phyloP scores from a whole-genome alignment of 2,113 vertebrate species.

The Felis chaus region DNA sequence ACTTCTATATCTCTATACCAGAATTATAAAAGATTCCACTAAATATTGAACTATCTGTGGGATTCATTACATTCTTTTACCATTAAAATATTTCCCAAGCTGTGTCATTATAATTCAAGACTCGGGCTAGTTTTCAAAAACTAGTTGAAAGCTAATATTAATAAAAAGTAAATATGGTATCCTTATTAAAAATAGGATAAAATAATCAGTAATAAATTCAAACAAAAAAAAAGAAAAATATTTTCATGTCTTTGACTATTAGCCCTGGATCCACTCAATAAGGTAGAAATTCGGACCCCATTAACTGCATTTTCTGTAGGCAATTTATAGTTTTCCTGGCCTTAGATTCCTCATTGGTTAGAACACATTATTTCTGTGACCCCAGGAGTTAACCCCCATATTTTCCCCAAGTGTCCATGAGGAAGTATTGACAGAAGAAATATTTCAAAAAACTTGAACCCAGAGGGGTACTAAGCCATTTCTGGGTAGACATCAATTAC shows the following conservation, averaged over 20 bases:
- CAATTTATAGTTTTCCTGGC: not conserved
- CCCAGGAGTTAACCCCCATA: not conserved
- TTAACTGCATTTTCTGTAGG: not conserved
- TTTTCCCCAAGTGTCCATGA: not conserved
- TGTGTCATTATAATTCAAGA: not conserved
- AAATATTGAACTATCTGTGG: not conserved
- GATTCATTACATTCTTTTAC: not conserved
- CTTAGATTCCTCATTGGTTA: not conserved
- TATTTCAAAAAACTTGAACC: not conserved
- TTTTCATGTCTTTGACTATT: not conserved
- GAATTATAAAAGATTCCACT: not conserved
- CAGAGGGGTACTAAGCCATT: not conserved
- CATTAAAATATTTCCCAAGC: not conserved
- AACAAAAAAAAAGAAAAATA: not conserved
- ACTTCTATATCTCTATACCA: not conserved
- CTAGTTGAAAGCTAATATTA: not conserved
- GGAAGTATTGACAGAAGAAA: not conserved
- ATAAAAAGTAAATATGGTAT: not conserved
- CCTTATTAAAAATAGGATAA: not conserved
- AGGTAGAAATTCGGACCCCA: not conserved
- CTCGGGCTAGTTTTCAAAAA: not conserved
- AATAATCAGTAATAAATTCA: not conserved
- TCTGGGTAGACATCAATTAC: not conserved
- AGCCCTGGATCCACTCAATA: not conserved
- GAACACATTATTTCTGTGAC: not conserved